These are phyloP conservation scores for Pogonognathellus flavescens DNA, from an alignment of 1,140 invertebrate genomes.

Conservation along the genomic window DNA sequence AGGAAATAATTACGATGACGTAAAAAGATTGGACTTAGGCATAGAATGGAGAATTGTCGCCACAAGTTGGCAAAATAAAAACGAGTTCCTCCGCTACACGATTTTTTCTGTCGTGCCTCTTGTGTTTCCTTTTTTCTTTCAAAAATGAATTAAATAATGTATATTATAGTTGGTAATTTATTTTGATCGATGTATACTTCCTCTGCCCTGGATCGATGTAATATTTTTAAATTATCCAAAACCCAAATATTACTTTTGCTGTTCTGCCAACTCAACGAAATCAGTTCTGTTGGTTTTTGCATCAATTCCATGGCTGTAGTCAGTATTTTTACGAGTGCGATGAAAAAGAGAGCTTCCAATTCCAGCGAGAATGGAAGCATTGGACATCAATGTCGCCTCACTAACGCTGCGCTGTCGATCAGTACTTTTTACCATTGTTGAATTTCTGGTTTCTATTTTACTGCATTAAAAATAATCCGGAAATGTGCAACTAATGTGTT, in stretches of 20 bases:
- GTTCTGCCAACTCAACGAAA: not conserved
- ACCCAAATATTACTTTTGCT: not conserved
- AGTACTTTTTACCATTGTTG: not conserved
- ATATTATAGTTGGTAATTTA: not conserved
- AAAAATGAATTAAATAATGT: not conserved
- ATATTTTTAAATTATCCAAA: not conserved
- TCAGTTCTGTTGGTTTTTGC: not conserved
- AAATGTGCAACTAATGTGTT: too few species aligned
- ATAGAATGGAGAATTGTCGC: not conserved
- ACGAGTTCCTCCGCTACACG: not conserved
- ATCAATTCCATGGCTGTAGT: not conserved
- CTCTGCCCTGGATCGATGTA: too few species aligned
- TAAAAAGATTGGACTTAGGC: constrained; percentile 22
- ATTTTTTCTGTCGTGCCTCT: not conserved
- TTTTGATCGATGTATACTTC: not conserved
- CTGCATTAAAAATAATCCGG: too few species aligned
- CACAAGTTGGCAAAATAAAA: not conserved
- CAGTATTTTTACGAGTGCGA: not conserved
- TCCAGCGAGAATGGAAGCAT: not conserved
- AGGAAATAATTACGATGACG: constrained; percentile 51
- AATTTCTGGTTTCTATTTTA: too few species aligned
- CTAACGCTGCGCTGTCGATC: not conserved
- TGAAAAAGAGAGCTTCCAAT: not conserved
- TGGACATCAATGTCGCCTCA: not conserved
- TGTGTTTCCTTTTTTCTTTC: not conserved